Percentiles rank a stretch among this genome's conserved stretches.
These are phyloP conservation scores for Anodontia alba DNA, from an alignment of 2,888 invertebrate species.

Conservation along the genomic window DNA sequence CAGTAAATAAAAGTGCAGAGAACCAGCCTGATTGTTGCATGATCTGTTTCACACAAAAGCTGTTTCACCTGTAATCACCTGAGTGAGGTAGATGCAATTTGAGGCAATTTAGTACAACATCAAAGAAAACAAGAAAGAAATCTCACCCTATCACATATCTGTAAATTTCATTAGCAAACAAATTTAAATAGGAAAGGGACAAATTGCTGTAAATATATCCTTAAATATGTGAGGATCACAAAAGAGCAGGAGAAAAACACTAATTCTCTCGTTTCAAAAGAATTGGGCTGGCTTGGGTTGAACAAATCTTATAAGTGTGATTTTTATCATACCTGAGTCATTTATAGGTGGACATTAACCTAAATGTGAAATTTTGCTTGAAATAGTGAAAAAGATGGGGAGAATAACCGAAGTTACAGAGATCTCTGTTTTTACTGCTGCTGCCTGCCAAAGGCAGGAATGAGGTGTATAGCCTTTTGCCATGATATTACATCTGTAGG, in stretches of 20 bases:
- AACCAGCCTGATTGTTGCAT: not conserved
- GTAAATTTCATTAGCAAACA: conserved; percentile 16
- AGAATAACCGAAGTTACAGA: too few relatives aligned
- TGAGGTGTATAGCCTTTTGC: too few relatives aligned
- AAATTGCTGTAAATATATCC: conserved; percentile 10
- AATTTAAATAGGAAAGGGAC: not conserved
- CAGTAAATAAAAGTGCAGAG: not conserved
- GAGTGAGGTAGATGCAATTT: conserved; percentile 11
- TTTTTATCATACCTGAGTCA: too few relatives aligned
- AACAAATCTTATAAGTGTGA: too few relatives aligned
- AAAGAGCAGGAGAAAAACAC: not conserved
- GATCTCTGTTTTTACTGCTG: too few relatives aligned
- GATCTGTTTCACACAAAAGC: conserved; percentile 10
- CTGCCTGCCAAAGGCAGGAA: too few relatives aligned
- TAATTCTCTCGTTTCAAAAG: not conserved
- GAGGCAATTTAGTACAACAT: conserved; percentile 7
- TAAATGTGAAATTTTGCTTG: too few relatives aligned
- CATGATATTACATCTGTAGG: too few relatives aligned
- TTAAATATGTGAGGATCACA: not conserved
- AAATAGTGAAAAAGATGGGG: too few relatives aligned
- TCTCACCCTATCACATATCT: conserved; percentile 1
- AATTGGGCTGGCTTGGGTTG: not conserved
- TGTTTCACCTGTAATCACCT: conserved; percentile 14
- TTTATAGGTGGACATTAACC: too few relatives aligned
- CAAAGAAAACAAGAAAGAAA: conserved; percentile 11